Conservation (phyloP, 2,797 vertebrate species). For the Periophthalmus magnuspinnatus region DNA sequence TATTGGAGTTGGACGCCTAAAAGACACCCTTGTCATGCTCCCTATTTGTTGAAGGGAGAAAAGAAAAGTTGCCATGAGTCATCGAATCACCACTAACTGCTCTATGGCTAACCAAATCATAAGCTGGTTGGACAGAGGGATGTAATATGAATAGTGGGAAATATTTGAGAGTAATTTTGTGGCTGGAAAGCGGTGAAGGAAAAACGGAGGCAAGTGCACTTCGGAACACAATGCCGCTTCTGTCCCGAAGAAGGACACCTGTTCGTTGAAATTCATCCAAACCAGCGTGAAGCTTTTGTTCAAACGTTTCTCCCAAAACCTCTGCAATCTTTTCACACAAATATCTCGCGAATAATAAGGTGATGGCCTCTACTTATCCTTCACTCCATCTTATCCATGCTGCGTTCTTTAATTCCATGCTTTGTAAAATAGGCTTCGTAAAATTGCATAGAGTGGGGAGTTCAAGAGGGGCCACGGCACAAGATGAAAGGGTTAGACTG, state of each 20-base stretch:
- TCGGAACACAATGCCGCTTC: conserved; percentile 14
- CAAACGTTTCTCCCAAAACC: background rate
- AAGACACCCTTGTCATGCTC: conserved; percentile 42
- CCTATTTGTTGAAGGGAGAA: conserved; percentile 9
- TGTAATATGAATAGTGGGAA: conserved; percentile 31
- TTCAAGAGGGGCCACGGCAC: conserved; percentile 38
- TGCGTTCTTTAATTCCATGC: conserved; percentile 24
- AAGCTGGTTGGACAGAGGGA: conserved; percentile 28
- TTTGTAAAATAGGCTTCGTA: conserved; percentile 1
- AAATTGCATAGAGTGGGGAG: conserved; percentile 26
- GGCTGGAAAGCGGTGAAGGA: conserved; percentile 22
- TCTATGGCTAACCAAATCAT: conserved; percentile 41
- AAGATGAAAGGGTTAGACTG: conserved; percentile 44
- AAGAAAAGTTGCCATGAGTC: conserved; percentile 38
- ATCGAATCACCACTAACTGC: conserved; percentile 39
- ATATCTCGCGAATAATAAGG: background rate
- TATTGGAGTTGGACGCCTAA: conserved; percentile 44
- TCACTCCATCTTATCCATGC: conserved; percentile 13
- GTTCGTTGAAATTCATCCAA: conserved; percentile 30
- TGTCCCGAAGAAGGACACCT: conserved; percentile 32
- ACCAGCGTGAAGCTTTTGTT: conserved; percentile 26
- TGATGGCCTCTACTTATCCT: conserved; percentile 28
- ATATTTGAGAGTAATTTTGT: conserved; percentile 28
- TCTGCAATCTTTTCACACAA: background rate
- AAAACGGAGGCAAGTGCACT: conserved; percentile 14